A percentile compares a stretch with the other conserved stretches of the same genome.
phyloP scores from a whole-genome alignment of 2,797 vertebrate species.

The Chelonia mydas region DNA sequence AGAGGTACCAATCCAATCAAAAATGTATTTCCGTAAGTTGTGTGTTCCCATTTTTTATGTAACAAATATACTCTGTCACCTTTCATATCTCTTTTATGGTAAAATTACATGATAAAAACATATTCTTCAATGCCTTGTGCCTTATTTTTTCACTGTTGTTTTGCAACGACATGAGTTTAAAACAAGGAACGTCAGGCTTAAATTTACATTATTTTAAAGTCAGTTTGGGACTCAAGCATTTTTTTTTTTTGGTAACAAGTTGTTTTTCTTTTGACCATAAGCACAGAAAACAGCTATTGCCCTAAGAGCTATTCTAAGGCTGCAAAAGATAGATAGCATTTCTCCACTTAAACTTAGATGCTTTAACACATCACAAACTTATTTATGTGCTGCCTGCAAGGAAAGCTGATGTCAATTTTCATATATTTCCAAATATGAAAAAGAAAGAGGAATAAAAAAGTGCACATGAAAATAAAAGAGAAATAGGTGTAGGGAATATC shows the following conservation, averaged over 20 bases:
- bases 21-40: fast-evolving
- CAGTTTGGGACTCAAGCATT: neutral
- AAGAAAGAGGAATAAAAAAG: neutral
- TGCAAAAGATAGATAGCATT: neutral
- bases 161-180: neutral
- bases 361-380: fast-evolving
- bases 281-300: neutral
- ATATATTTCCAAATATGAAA: neutral
- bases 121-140: neutral
- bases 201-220: neutral
- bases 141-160: neutral
- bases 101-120: neutral
- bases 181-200: fast-evolving
- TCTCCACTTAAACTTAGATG: neutral
- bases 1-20: neutral
- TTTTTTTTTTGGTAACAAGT: neutral
- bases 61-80: neutral
- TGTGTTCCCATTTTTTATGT: neutral
- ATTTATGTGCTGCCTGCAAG: neutral
- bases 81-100: neutral
- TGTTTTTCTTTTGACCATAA: neutral
- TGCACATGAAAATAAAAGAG: neutral
- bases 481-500: neutral
- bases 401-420: neutral
- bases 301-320: neutral